Evolutionary conservation across 2,888 invertebrate genomes (phyloP), one percentile per base, ranked within the genome.

Genomic region (Carterocephalus palaemon): DNA sequence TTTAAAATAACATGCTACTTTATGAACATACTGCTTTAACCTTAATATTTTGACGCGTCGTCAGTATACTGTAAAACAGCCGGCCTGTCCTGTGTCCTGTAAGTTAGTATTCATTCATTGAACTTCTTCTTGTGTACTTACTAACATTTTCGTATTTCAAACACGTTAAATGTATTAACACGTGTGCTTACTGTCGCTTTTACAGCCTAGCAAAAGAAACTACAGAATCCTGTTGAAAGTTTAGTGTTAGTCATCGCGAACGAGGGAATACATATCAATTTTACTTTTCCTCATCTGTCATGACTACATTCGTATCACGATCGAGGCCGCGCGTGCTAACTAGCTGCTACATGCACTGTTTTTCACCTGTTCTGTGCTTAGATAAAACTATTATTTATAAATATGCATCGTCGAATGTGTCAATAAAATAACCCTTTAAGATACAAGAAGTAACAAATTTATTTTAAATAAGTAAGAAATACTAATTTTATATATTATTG

Each of bases 201-300:
- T 45, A 40, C 31, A 40, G 23, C 22, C 40, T 24, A 46, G 32
- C 40, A 52, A 53, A 49, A 51, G 56, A 56, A 56, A 56, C 42
- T 45, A 67, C 63, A 57, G 70, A 70, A 75, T 83, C 81, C 83
- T 80, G 79, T 81, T 74, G 84, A 84, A 84, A 84, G 84, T 81
- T 66, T 66, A 45, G 43, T 56, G 60, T 70, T 68, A 69, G 68
- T 73, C 65, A 63, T 67, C 66, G 67, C 64, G 56, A 64, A 58
- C 60, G 64, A 63, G 66, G 68, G 67, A 75, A 66, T 60, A 67
- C 66, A 68, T 73, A 83, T 80, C 79, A 80, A 77, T 83, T 85
- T 85, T 83, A 83, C 85, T 85, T 86, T 84, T 79, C 68, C 75
- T 72, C 73, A 71, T 76, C 72, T 75, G 67, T 65, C 67, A 70